Evolutionary conservation across 2,113 vertebrate species (phyloP), one percentile per base, ranked within the genome.

Genomic region (Gallinago paraguaiae): DNA sequence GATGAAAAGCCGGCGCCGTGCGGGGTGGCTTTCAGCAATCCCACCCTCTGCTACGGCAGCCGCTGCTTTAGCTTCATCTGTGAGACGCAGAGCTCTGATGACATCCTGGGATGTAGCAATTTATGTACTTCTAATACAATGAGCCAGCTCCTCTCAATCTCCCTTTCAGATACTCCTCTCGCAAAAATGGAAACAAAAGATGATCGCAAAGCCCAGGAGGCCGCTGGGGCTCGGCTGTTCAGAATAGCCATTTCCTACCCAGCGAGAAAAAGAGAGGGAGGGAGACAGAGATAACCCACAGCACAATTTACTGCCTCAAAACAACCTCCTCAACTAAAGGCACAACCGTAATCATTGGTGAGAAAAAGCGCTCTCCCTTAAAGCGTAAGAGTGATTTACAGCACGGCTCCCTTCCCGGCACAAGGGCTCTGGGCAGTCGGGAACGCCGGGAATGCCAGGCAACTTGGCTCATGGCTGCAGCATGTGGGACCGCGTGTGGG

Each of bases 281-380:
- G 46, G 43, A 54, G 2, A 68, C 61, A 87, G 93, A 92, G 93
- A 85, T 86, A 97, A 91, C 82, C 79, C 63, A 77, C 93, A 85
- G 82, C 74, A 72, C 70, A 90, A 93, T 97, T 97, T 95, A 97
- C 89, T 95, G 87, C 91, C 88, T 90, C 95, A 11, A 96, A 98
- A 95, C 89, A 96, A 91, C 94, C 86, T 95, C 93, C 86, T 94
- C 68, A 35, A 89, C 95, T 96, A 79, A 87, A 96, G 95, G 89
- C 84, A 25, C 92, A 94, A 82, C 93, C 33, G 2, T 93, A 95
- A 96, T 96, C 71, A 85, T 7, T 37, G 68, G 88, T 92, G 70
- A 96, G 94, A 92, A 96, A 80, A 94, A 94, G 57, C 68, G 56
- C 79, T 97, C 88, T 80, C 50, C 3, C 11, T 54, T 93, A 93